Percentiles rank a stretch among this genome's conserved stretches.
Evolutionary conservation across 2,797 vertebrate genomes (phyloP).

Genomic region (Simalia tracyae): DNA sequence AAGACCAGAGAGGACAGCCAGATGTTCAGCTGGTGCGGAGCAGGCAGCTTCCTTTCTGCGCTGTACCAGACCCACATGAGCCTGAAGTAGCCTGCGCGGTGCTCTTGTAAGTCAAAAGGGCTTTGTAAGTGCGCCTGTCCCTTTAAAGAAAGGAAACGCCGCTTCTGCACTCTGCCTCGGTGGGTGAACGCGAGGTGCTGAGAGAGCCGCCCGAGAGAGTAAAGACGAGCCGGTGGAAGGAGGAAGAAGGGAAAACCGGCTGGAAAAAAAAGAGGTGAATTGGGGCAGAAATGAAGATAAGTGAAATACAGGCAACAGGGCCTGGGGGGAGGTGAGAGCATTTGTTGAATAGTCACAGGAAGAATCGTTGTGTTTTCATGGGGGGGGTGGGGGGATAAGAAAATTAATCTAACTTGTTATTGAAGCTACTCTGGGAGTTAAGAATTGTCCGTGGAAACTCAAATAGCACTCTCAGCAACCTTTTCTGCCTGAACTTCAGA

Average conservation of each 20-base stretch:
- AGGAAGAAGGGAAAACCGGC: conserved; percentile 13
- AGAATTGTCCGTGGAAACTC: conserved; percentile 3
- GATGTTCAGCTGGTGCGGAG: not conserved
- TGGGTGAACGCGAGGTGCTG: conserved; percentile 34
- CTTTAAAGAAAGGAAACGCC: conserved; percentile 40
- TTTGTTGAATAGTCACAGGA: not conserved
- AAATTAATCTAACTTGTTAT: conserved; percentile 31
- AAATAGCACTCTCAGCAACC: not conserved
- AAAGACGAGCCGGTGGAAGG: conserved; percentile 23
- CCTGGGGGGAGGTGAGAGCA: not conserved
- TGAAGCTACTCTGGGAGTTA: conserved; percentile 25
- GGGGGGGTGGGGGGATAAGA: not conserved
- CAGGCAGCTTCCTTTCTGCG: not conserved
- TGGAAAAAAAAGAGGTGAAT: conserved; percentile 41
- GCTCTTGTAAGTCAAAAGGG: not conserved
- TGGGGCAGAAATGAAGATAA: not conserved
- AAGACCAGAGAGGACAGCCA: not conserved
- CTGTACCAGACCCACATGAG: not conserved
- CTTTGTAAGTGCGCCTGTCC: conserved; percentile 28
- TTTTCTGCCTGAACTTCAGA: conserved; percentile 20
- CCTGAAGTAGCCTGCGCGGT: not conserved
- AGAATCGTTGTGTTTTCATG: not conserved
- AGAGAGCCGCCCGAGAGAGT: conserved; percentile 39
- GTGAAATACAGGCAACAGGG: not conserved
- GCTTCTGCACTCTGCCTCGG: conserved; percentile 26